Evolutionary conservation across 2,888 invertebrate species (phyloP).

Genomic region (Gastracanthus pulcherrimus): DNA sequence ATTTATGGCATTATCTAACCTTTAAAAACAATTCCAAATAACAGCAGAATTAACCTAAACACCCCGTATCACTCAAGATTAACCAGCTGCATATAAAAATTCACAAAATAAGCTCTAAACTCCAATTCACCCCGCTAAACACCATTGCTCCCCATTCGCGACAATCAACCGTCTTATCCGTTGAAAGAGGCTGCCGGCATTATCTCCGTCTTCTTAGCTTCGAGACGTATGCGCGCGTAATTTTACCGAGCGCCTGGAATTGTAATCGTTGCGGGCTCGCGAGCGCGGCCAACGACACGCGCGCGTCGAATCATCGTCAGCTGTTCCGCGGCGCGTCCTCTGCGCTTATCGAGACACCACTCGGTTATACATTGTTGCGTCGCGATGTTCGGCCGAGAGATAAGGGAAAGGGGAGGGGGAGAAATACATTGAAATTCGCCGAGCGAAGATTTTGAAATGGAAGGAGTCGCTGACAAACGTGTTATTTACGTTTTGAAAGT

Average conservation of each 20-base stretch:
- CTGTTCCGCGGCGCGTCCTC: background rate
- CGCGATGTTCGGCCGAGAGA: background rate
- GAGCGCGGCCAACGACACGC: background rate
- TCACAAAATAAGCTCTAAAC: background rate
- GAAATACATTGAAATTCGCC: background rate
- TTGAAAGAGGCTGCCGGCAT: too few relatives aligned
- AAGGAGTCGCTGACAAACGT: background rate
- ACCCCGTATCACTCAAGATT: too few relatives aligned
- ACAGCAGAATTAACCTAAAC: too few relatives aligned
- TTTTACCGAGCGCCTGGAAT: background rate
- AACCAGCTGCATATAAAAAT: too few relatives aligned
- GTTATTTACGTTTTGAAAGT: too few relatives aligned
- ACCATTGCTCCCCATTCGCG: background rate
- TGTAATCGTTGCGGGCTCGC: background rate
- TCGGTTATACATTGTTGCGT: background rate
- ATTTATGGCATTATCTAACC: too few relatives aligned
- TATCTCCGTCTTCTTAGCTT: too few relatives aligned
- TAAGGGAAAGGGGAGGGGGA: too few relatives aligned
- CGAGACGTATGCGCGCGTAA: too few relatives aligned
- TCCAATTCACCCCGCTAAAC: background rate
- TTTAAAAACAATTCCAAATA: too few relatives aligned
- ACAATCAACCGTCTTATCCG: too few relatives aligned
- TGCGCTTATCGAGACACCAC: background rate
- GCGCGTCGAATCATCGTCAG: background rate
- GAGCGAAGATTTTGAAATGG: background rate